These are phyloP conservation scores for Leptodactylus fuscus DNA, from an alignment of 2,113 vertebrate genomes.

Conservation along the genomic window DNA sequence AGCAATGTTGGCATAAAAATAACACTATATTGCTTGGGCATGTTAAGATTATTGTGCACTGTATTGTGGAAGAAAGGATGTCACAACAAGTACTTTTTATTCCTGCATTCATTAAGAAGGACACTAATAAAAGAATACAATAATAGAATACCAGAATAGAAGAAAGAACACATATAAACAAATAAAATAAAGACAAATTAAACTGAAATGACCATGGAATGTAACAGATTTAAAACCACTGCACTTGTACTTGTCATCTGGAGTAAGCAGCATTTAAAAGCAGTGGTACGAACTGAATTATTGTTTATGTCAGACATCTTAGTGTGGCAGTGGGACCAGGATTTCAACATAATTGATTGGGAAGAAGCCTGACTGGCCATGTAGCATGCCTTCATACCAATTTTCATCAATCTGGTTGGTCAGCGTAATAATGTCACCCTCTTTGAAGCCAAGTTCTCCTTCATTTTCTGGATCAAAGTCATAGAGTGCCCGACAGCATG, in stretches of 20 bases:
- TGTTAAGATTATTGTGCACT: constrained; percentile 61
- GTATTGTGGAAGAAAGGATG: constrained; percentile 64
- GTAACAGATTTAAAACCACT: constrained; percentile 73
- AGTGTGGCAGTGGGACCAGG: constrained; percentile 93
- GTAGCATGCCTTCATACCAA: constrained; percentile 97
- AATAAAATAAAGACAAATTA: constrained; percentile 67
- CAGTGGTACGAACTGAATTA: constrained; percentile 76
- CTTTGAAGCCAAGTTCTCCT: constrained; percentile 97
- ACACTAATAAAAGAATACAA: constrained; percentile 65
- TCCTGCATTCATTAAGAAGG: constrained; percentile 64
- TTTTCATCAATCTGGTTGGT: constrained; percentile 99
- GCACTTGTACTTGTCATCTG: constrained; percentile 73
- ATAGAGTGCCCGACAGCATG: constrained; percentile 93
- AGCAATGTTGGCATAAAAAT: constrained; percentile 32
- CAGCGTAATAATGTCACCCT: constrained; percentile 96
- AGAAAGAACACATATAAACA: constrained; percentile 69
- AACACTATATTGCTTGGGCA: constrained; percentile 30
- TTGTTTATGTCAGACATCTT: constrained; percentile 71
- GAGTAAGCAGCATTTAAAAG: constrained; percentile 80
- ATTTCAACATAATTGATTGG: constrained; percentile 98
- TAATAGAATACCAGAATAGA: constrained; percentile 45
- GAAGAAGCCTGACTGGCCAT: constrained; percentile 97
- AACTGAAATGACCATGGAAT: constrained; percentile 60
- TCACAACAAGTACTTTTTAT: constrained; percentile 68
- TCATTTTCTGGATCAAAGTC: constrained; percentile 99